Base-by-base conservation (phyloP, 1,140 invertebrate species). In the Drosophila orena region DNA sequence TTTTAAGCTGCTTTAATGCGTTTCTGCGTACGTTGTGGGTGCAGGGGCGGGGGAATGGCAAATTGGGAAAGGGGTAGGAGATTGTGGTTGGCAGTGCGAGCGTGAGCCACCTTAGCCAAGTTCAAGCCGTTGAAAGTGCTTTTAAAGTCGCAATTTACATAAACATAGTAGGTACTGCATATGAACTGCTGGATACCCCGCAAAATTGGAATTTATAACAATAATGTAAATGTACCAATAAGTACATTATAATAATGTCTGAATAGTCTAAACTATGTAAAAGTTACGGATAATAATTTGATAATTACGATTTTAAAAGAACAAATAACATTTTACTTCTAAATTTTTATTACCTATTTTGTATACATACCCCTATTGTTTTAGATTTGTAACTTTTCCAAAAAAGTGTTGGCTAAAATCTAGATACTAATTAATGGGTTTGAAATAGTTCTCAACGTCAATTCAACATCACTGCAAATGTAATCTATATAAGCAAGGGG, bases 51-150 rank as follows among this genome's bases (percentile, higher is more conserved):
- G 20, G 17, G 22, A 5, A 12, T 44, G n/a, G 7, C 17, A n/a
- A 46, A 30, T 12, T 20, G 15, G 72, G 20, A 17, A 56, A 37
- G 42, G 49, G 54, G 57, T 64, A 37, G 62, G 49, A 37, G 47
- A 52, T 55, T 75, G 73, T 37, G 73, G 47, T 59, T 56, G 56
- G 37, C 52, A 49, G 54, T 3, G 40, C 56, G 42, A 42, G 64
- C 78, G 38, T 54, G 65, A 35, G 52, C 43, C 44, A 71, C 68
- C 68, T 71, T 71, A 57, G 71, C 79, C 83, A 83, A 86, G 83
- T 86, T 89, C 83, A 89, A 86, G 84, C 83, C 84, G 76, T 77
- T 88, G 83, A 79, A 88, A 86, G 83, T 86, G 83, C 84, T 86
- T 86, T 89, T 77, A 86, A 86, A 86, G 84, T 83, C 84, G 66